A percentile compares a stretch with the other conserved stretches of the same genome.
Conservation (phyloP, 2,888 invertebrate genomes). For the Xestia c-nigrum region DNA sequence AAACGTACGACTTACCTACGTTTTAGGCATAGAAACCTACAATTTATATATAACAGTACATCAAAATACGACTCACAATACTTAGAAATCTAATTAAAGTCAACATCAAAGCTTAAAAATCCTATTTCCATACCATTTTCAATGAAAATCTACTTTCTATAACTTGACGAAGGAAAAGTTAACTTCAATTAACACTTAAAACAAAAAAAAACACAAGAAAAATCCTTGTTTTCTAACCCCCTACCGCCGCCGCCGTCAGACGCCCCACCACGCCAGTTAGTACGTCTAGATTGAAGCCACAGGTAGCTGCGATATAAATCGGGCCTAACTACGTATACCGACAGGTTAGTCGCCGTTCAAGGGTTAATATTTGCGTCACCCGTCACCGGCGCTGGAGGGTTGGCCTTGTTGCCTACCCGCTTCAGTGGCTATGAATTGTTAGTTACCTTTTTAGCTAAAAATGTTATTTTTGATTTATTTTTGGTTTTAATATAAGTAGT, state of each 20-base stretch:
- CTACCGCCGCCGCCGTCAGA: background rate
- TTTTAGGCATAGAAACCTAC: background rate
- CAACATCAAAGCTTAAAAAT: background rate
- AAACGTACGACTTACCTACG: too few relatives aligned
- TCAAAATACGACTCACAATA: background rate
- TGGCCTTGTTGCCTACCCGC: conserved; percentile 37
- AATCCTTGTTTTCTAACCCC: conserved; percentile 2
- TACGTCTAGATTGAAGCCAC: conserved; percentile 55
- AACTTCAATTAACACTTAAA: background rate
- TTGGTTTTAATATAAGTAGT: background rate
- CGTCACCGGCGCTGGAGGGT: conserved; percentile 48
- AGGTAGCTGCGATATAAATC: conserved; percentile 47
- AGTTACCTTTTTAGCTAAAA: conserved; percentile 35
- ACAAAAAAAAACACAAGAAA: background rate
- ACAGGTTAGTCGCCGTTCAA: conserved; percentile 51
- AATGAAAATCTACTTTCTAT: background rate
- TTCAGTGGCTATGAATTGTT: conserved; percentile 40
- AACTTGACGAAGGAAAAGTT: background rate
- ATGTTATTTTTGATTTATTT: conserved; percentile 17
- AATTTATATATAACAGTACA: background rate
- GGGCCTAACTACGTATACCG: conserved; percentile 41
- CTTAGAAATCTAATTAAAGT: background rate
- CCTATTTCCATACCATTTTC: background rate
- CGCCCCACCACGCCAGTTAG: conserved; percentile 31
- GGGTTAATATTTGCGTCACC: conserved; percentile 53